Evolutionary conservation across 2,888 invertebrate species (phyloP).

Genomic region (Augochlorella aurata): DNA sequence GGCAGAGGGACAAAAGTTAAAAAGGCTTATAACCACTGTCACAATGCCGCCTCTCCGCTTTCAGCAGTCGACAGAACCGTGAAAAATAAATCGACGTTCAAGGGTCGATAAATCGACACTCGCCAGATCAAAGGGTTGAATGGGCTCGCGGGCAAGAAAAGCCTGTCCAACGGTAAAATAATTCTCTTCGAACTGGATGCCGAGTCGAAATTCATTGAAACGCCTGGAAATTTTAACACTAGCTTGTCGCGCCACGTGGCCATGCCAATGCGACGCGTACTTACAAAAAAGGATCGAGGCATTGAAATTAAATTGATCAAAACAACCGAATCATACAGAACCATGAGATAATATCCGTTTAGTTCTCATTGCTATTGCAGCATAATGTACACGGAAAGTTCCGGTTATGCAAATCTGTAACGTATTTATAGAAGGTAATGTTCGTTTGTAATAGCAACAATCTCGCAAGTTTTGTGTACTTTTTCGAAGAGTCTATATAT

Average conservation of each 20-base stretch:
- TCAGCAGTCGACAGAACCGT: not conserved
- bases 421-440: too few species aligned
- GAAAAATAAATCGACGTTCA: conserved; percentile 26
- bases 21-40: conserved; percentile 32
- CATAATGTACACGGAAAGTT: too few species aligned
- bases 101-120: conserved; percentile 32
- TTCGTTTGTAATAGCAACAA: too few species aligned
- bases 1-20: not conserved
- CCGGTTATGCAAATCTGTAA: too few species aligned
- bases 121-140: conserved; percentile 7
- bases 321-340: too few species aligned
- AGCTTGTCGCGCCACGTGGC: not conserved
- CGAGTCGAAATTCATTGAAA: not conserved
- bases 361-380: too few species aligned
- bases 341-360: too few species aligned
- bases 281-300: too few species aligned
- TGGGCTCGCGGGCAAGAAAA: conserved; percentile 7
- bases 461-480: too few species aligned
- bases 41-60: conserved; percentile 12
- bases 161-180: conserved; percentile 19
- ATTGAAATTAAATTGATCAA: too few species aligned
- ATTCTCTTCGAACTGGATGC: not conserved
- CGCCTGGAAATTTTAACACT: not conserved
- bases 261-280: not conserved
- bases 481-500: too few species aligned